Percentiles rank a stretch among this genome's conserved stretches.
These are phyloP conservation scores for Bombus confusus DNA, from an alignment of 1,140 invertebrate species.

Conservation along the genomic window DNA sequence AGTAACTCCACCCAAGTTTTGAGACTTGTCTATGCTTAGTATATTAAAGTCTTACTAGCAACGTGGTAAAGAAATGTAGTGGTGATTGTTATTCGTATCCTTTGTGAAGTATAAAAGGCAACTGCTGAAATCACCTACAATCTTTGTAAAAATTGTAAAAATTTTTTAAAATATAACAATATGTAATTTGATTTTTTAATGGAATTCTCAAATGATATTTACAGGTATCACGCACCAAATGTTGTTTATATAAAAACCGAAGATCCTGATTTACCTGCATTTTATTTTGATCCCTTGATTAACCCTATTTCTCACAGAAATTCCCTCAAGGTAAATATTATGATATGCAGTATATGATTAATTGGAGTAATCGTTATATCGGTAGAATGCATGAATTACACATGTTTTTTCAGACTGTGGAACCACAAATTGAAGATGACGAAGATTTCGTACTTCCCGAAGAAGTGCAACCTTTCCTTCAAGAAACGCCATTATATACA, in stretches of 20 bases:
- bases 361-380: conserved; percentile 4
- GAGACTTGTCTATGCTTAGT: conserved; percentile 65
- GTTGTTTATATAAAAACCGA: conserved; percentile 99
- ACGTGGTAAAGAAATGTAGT: conserved; percentile 81
- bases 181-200: background rate
- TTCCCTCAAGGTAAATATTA: conserved; percentile 87
- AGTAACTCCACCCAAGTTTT: conserved; percentile 79
- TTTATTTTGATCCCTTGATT: conserved; percentile 99
- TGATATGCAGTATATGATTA: no score
- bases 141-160: background rate
- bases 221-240: conserved; percentile 99
- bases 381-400: conserved; percentile 14
- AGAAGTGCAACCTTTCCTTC: conserved; percentile 94
- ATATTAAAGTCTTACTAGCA: conserved; percentile 78
- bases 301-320: conserved; percentile 99
- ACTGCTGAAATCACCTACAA: conserved; percentile 82
- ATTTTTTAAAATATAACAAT: no score
- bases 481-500: conserved; percentile 97
- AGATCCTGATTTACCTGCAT: conserved; percentile 99
- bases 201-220: conserved; percentile 52
- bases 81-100: conserved; percentile 81
- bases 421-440: conserved; percentile 95
- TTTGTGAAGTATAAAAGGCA: conserved; percentile 76
- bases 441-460: conserved; percentile 97
- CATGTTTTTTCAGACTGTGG: conserved; percentile 84